Evolutionary conservation across 2,797 vertebrate species (phyloP).

Genomic region (Anomalospiza imberbis): DNA sequence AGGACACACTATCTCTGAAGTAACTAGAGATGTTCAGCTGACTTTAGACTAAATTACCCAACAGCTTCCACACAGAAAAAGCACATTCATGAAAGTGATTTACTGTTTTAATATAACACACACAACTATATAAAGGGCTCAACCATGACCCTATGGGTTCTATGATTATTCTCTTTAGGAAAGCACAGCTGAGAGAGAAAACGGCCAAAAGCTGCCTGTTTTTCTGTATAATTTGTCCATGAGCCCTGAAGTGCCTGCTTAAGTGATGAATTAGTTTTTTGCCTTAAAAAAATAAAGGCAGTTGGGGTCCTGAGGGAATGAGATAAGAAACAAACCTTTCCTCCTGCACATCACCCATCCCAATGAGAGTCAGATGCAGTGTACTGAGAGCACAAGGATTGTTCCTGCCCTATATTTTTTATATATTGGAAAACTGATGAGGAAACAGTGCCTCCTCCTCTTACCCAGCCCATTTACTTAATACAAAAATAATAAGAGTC

Average conservation of each 20-base stretch:
- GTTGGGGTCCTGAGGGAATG: neutral
- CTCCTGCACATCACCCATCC: neutral
- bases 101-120: neutral
- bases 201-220: neutral
- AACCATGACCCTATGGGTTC: neutral
- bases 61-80: neutral
- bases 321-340: neutral
- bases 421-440: neutral
- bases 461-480: neutral
- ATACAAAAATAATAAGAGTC: neutral
- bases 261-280: neutral
- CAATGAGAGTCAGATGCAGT: neutral
- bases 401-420: neutral
- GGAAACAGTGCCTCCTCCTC: neutral
- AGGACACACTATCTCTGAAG: neutral
- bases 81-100: neutral
- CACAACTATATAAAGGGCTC: neutral
- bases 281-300: neutral
- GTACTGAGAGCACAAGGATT: neutral
- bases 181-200: neutral
- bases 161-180: neutral
- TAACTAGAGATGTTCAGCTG: constrained; percentile 2
- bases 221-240: neutral
- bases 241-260: neutral
- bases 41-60: constrained; percentile 32